Evolutionary conservation across 2,888 invertebrate species (phyloP).

Genomic region (Agrochola litura): DNA sequence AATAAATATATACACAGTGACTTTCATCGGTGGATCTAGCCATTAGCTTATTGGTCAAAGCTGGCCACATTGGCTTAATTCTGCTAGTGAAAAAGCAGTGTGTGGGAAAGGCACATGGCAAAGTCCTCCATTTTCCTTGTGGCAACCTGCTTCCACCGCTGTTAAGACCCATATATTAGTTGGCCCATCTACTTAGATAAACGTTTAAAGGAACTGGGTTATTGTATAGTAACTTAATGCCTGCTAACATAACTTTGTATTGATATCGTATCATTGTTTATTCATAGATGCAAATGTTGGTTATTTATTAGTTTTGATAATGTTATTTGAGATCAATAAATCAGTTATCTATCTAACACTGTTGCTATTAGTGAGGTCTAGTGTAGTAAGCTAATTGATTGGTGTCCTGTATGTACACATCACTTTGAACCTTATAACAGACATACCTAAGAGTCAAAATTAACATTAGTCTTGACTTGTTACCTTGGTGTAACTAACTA

Average conservation of each 20-base stretch:
- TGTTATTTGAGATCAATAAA: conserved; percentile 43
- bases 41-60: too few species aligned
- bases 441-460: background rate
- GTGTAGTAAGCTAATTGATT: background rate
- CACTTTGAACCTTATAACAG: conserved; percentile 14
- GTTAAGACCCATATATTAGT: background rate
- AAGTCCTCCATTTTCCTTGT: background rate
- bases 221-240: conserved; percentile 10
- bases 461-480: background rate
- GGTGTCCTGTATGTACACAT: background rate
- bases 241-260: conserved; percentile 8
- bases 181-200: background rate
- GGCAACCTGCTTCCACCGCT: too few species aligned
- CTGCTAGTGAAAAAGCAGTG: background rate
- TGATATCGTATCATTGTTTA: conserved; percentile 34
- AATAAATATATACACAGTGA: background rate
- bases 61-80: background rate
- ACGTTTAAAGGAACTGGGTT: conserved; percentile 10
- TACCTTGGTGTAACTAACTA: background rate
- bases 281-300: conserved; percentile 24
- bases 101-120: background rate
- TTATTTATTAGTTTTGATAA: conserved; percentile 47
- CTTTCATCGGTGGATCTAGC: background rate
- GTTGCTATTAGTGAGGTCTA: conserved; percentile 16
- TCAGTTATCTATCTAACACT: conserved; percentile 22